phyloP scores from a whole-genome alignment of 2,113 vertebrate species.

The Bujurquina vittata region DNA sequence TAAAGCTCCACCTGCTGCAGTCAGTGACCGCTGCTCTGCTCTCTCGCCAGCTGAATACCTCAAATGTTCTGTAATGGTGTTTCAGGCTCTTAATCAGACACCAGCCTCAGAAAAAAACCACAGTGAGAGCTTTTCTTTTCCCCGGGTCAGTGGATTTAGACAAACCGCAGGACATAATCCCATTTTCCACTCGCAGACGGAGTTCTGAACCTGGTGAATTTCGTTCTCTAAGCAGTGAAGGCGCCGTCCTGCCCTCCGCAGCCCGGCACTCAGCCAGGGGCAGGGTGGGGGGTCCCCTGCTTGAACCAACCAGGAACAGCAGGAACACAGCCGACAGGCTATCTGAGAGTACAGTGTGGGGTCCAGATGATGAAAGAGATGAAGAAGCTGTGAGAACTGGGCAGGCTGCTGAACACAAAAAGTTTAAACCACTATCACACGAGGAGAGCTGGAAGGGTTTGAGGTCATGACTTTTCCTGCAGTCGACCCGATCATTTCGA shows the following conservation, averaged over 20 bases:
- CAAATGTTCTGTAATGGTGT: slow-evolving; percentile 46
- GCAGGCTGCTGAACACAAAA: not conserved
- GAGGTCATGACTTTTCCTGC: not conserved
- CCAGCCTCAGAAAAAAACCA: slow-evolving; percentile 67
- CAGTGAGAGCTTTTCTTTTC: slow-evolving; percentile 72
- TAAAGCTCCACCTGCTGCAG: slow-evolving; percentile 67
- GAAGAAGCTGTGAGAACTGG: slow-evolving; percentile 67
- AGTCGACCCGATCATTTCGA: not conserved
- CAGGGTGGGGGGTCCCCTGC: slow-evolving; percentile 73
- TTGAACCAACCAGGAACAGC: slow-evolving; percentile 66
- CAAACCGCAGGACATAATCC: slow-evolving; percentile 79
- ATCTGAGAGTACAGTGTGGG: slow-evolving; percentile 69
- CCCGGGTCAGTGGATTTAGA: slow-evolving; percentile 78
- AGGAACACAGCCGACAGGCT: slow-evolving; percentile 32
- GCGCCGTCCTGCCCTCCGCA: slow-evolving; percentile 84
- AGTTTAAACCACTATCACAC: not conserved
- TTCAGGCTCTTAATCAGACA: slow-evolving; percentile 49
- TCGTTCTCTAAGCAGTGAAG: slow-evolving; percentile 80
- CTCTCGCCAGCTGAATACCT: slow-evolving; percentile 48
- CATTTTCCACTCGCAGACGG: slow-evolving; percentile 72
- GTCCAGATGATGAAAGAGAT: slow-evolving; percentile 86
- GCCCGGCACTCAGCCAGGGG: slow-evolving; percentile 79
- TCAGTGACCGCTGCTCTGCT: slow-evolving; percentile 23
- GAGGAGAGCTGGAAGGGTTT: not conserved
- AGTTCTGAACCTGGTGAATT: slow-evolving; percentile 85